These are phyloP conservation scores for Caenorhabditis macrosperma DNA, from an alignment of 2,888 invertebrate species.

Conservation along the genomic window DNA sequence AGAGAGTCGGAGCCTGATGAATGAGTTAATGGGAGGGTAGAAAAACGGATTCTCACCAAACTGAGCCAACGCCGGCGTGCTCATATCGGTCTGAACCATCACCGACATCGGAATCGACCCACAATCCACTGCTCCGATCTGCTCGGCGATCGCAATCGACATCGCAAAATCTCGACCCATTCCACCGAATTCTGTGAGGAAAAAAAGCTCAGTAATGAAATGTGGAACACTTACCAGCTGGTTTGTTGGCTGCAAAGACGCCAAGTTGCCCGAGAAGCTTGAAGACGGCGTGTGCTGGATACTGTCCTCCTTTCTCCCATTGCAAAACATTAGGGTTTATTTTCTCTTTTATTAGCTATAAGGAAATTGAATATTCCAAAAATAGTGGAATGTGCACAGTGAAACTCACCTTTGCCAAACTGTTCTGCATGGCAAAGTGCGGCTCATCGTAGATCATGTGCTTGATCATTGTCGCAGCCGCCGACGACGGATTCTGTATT, in stretches of 20 bases:
- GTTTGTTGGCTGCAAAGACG: slow-evolving; percentile 83
- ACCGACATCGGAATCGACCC: slow-evolving; percentile 83
- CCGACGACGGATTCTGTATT: slow-evolving; percentile 13
- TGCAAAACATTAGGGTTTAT: slow-evolving; percentile 83
- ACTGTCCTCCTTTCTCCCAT: slow-evolving; percentile 82
- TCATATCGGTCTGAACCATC: slow-evolving; percentile 83
- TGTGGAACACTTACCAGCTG: slow-evolving; percentile 63
- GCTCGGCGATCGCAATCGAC: slow-evolving; percentile 83
- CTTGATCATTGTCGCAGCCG: slow-evolving; percentile 5
- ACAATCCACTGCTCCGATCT: slow-evolving; percentile 82
- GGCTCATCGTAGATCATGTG: slow-evolving; percentile 57
- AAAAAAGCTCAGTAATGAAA: background rate
- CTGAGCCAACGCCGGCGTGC: slow-evolving; percentile 83
- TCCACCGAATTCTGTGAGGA: slow-evolving; percentile 83
- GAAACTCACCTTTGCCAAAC: slow-evolving; percentile 30
- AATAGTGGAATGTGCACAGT: background rate
- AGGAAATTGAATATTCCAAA: background rate
- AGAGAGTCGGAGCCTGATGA: slow-evolving; percentile 80
- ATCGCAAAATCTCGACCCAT: slow-evolving; percentile 83
- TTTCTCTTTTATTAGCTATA: slow-evolving; percentile 79
- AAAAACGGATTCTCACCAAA: slow-evolving; percentile 60
- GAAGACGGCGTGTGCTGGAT: slow-evolving; percentile 83
- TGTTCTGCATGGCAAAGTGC: slow-evolving; percentile 52
- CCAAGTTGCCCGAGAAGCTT: slow-evolving; percentile 83
- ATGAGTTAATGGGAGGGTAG: background rate